Evolutionary conservation across 2,113 vertebrate species (phyloP).

Genomic region (Picathartes gymnocephalus): DNA sequence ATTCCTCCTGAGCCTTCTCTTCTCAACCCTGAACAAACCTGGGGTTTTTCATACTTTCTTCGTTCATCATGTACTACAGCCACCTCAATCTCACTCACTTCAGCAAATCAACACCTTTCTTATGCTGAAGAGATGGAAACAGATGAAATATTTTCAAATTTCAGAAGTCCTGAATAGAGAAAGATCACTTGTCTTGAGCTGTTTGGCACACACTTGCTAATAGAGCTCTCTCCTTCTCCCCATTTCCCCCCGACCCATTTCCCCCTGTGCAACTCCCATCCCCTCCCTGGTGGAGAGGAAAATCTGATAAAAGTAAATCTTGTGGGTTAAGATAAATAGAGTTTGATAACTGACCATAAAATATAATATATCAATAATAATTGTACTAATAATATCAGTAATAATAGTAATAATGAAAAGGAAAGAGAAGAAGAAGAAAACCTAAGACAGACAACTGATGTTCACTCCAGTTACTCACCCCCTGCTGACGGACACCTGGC

Average conservation of each 20-base stretch:
- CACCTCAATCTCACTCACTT: neutral
- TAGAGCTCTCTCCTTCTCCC: neutral
- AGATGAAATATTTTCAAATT: neutral
- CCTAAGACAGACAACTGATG: too few relatives aligned
- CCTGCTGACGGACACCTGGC: fast-evolving
- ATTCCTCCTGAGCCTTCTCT: neutral
- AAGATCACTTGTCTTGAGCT: neutral
- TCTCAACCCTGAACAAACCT: neutral
- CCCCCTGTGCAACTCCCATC: too few relatives aligned
- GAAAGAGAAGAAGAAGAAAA: neutral
- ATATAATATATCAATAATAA: neutral
- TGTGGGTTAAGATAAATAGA: neutral
- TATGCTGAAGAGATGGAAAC: neutral
- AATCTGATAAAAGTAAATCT: neutral
- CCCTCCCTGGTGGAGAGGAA: neutral
- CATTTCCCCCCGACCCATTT: too few relatives aligned
- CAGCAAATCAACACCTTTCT: neutral
- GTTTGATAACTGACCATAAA: neutral
- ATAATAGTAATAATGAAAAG: neutral
- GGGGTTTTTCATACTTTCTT: neutral
- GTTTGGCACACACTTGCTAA: neutral
- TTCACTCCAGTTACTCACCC: neutral
- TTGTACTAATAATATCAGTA: neutral
- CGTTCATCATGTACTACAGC: fast-evolving
- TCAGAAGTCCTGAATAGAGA: neutral